phyloP scores from a whole-genome alignment of 2,888 invertebrate species.

The Dynastes hyllus region DNA sequence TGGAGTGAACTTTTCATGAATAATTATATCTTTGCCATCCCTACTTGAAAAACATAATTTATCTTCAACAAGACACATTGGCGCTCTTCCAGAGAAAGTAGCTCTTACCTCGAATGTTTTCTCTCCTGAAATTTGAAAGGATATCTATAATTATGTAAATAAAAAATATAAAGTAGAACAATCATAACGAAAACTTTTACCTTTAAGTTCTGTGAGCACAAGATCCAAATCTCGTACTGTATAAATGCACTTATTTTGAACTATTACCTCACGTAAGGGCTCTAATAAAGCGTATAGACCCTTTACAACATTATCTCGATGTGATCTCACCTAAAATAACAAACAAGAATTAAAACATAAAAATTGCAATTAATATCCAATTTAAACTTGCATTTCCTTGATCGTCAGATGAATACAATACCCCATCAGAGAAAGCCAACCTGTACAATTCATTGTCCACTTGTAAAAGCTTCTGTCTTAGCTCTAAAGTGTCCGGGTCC shows the following conservation, averaged over 20 bases:
- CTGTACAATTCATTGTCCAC: constrained; percentile 52
- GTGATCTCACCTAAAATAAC: constrained; percentile 70
- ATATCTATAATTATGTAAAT: neutral
- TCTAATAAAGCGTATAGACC: constrained; percentile 75
- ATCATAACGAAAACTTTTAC: constrained; percentile 61
- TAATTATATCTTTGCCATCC: constrained; percentile 73
- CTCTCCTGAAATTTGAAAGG: constrained; percentile 51
- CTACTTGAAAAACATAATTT: constrained; percentile 72
- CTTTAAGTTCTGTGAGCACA: constrained; percentile 77
- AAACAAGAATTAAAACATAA: neutral
- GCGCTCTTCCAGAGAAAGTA: constrained; percentile 75
- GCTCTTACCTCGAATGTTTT: constrained; percentile 72
- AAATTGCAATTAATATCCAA: neutral
- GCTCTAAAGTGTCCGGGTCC: constrained; percentile 71
- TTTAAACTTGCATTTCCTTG: constrained; percentile 38
- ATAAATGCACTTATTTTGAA: constrained; percentile 73
- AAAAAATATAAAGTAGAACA: neutral
- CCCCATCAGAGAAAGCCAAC: constrained; percentile 35
- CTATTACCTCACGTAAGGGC: constrained; percentile 77
- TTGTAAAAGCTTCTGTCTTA: constrained; percentile 63
- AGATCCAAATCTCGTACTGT: constrained; percentile 78
- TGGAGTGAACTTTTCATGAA: constrained; percentile 73
- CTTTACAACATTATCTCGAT: constrained; percentile 72
- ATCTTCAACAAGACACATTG: constrained; percentile 72
- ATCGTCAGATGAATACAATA: constrained; percentile 43